Evolutionary conservation across 2,888 invertebrate genomes (phyloP).

Genomic region (Cosmopolites sordidus): DNA sequence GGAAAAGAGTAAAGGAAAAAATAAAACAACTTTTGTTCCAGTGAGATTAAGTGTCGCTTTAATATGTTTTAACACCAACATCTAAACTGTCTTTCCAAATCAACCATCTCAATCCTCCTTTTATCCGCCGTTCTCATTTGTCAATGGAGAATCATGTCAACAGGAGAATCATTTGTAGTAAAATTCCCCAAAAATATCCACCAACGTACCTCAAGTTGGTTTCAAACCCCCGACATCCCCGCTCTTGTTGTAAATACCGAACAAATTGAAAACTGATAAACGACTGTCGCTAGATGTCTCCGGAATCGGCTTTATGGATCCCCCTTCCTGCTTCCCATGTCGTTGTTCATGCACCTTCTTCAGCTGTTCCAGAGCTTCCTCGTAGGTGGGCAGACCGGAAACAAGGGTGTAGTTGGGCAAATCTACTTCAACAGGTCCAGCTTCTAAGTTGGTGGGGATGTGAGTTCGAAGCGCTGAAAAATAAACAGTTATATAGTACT

Average conservation of each 20-base stretch:
- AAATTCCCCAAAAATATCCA: too few relatives aligned
- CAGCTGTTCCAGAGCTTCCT: slow-evolving; percentile 59
- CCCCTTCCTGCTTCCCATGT: slow-evolving; percentile 6
- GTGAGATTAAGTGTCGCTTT: too few relatives aligned
- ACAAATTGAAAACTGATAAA: slow-evolving; percentile 45
- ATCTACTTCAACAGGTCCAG: slow-evolving; percentile 48
- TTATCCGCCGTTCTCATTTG: too few relatives aligned
- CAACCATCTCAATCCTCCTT: too few relatives aligned
- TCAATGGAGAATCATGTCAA: too few relatives aligned
- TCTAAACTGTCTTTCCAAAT: too few relatives aligned
- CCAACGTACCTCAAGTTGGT: slow-evolving; percentile 11
- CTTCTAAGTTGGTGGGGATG: slow-evolving; percentile 38
- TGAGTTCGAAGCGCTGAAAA: slow-evolving; percentile 33
- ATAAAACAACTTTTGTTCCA: too few relatives aligned
- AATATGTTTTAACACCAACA: too few relatives aligned
- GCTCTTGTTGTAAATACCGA: slow-evolving; percentile 37
- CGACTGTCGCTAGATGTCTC: slow-evolving; percentile 36
- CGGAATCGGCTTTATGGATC: not conserved
- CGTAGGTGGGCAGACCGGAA: slow-evolving; percentile 61
- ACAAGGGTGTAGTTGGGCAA: slow-evolving; percentile 61
- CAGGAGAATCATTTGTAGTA: too few relatives aligned
- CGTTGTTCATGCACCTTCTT: slow-evolving; percentile 44
- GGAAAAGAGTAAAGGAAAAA: too few relatives aligned
- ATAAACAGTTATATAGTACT: too few relatives aligned
- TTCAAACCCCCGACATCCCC: slow-evolving; percentile 17